Conservation (phyloP, 2,888 invertebrate species). For the Pristionchus arcanus region DNA sequence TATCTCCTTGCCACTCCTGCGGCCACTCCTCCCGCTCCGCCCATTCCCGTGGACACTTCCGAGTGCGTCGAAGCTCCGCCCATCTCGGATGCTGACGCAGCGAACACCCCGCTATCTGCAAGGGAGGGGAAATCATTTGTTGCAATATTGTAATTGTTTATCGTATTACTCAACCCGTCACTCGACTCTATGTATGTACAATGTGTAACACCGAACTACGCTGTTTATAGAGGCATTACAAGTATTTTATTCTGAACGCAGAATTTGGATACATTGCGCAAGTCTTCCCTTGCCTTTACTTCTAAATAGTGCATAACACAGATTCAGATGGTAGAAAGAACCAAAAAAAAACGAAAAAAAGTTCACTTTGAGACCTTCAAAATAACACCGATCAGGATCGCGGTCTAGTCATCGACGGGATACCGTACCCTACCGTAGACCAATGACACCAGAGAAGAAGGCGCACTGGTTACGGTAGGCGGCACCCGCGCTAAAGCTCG, state of each 20-base stretch:
- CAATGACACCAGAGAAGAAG: conserved; percentile 22
- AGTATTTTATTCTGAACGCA: too few relatives aligned
- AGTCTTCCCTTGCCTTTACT: too few relatives aligned
- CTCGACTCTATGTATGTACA: too few relatives aligned
- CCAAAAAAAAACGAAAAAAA: too few relatives aligned
- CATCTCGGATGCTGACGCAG: conserved; percentile 65
- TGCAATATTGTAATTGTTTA: too few relatives aligned
- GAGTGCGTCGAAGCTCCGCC: conserved; percentile 67
- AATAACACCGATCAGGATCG: conserved; percentile 32
- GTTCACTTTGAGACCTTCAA: too few relatives aligned
- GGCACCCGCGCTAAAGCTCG: conserved; percentile 48
- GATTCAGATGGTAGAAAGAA: too few relatives aligned
- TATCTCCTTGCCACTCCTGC: conserved; percentile 59
- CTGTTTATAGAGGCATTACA: too few relatives aligned
- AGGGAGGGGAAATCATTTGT: too few relatives aligned
- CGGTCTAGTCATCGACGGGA: conserved; percentile 47
- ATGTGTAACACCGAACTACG: too few relatives aligned
- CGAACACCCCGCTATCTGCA: conserved; percentile 54
- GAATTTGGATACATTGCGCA: too few relatives aligned
- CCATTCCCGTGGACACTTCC: conserved; percentile 63
- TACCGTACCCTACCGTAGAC: conserved; percentile 9
- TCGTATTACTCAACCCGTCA: neutral
- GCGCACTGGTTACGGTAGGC: neutral
- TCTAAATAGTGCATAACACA: too few relatives aligned
- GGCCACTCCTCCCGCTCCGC: conserved; percentile 40